Evolutionary conservation across 2,797 vertebrate species (phyloP).

Genomic region (Xiphorhynchus erythropygius): DNA sequence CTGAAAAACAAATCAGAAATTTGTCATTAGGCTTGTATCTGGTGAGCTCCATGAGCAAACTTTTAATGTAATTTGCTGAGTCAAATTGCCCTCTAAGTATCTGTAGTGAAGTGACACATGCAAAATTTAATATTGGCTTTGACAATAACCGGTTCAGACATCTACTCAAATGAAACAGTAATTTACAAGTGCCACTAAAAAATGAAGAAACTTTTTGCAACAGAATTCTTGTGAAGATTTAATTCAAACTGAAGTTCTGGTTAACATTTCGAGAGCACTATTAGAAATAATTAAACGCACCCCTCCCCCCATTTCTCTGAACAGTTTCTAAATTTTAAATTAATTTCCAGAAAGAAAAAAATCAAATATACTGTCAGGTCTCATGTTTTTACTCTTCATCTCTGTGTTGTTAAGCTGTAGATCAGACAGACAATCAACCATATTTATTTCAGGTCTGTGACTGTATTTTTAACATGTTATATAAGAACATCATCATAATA

Average conservation of each 20-base stretch:
- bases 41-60: background rate
- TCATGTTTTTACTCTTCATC: background rate
- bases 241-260: background rate
- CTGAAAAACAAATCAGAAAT: slow-evolving; percentile 65
- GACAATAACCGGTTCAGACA: background rate
- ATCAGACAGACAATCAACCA: background rate
- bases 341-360: background rate
- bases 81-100: background rate
- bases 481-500: background rate
- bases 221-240: background rate
- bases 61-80: background rate
- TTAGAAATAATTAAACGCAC: background rate
- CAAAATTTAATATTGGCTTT: background rate
- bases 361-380: background rate
- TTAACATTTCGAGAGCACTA: background rate
- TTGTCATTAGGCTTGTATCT: slow-evolving; percentile 50
- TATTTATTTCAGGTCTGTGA: background rate
- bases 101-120: background rate
- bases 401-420: background rate
- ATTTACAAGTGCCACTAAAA: background rate
- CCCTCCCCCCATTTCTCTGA: background rate
- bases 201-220: background rate
- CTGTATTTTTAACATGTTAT: background rate
- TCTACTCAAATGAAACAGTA: background rate
- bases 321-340: background rate